Conservation (phyloP, 2,888 invertebrate genomes). For the Sinhomidia bicolor region DNA sequence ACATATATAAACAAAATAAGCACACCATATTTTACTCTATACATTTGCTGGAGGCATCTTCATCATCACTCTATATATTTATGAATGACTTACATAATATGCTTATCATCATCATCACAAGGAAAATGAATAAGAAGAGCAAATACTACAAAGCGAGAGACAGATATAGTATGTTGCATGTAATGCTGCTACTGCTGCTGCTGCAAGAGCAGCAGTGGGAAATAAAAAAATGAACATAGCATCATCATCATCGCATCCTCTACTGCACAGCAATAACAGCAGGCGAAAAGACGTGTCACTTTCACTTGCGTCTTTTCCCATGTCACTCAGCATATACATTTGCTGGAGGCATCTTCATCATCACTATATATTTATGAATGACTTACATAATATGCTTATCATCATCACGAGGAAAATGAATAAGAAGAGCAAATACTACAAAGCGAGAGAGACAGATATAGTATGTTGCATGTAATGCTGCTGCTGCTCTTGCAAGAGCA, state of each 20-base stretch:
- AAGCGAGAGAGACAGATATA: neutral
- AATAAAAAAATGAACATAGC: neutral
- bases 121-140: neutral
- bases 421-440: neutral
- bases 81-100: neutral
- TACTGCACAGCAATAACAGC: conserved; percentile 50
- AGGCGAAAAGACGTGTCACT: conserved; percentile 58
- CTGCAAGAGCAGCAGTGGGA: neutral
- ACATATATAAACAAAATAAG: neutral
- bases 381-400: no score
- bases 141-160: neutral
- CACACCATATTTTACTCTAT: neutral
- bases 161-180: neutral
- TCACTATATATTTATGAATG: neutral
- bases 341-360: conserved; percentile 2
- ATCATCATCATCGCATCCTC: no score
- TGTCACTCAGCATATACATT: conserved; percentile 41
- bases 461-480: neutral
- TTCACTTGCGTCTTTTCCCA: conserved; percentile 66
- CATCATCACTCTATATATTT: neutral
- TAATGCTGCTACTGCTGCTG: neutral
- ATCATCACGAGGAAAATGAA: neutral
- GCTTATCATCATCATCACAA: no score
- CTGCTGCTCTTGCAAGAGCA: neutral
- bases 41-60: neutral